A percentile compares a stretch with the other conserved stretches of the same genome.
These are phyloP conservation scores for Eumerus sabulonum DNA, from an alignment of 2,888 invertebrate genomes.

Conservation along the genomic window DNA sequence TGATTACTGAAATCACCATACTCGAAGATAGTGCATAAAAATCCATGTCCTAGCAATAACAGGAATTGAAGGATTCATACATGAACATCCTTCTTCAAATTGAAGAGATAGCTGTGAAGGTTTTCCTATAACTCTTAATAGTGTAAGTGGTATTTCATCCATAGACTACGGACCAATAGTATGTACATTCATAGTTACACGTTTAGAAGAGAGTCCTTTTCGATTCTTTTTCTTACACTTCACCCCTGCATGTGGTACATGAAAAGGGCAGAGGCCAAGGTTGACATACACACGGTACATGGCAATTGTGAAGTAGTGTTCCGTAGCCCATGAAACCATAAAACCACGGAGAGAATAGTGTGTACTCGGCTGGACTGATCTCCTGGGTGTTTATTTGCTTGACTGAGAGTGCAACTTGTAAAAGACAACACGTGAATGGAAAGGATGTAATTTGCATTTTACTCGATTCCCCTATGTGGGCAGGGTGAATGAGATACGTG, in stretches of 20 bases:
- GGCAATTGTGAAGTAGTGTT: conserved; percentile 22
- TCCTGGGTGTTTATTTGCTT: conserved; percentile 41
- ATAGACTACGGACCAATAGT: no score
- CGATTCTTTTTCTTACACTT: background rate
- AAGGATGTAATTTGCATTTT: conserved; percentile 53
- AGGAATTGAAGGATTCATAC: conserved; percentile 4
- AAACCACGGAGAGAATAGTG: background rate
- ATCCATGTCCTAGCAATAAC: conserved; percentile 36
- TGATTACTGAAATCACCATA: conserved; percentile 43
- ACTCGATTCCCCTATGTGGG: background rate
- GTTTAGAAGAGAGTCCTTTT: conserved; percentile 7
- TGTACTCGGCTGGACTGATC: conserved; percentile 27
- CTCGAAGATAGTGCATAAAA: conserved; percentile 5
- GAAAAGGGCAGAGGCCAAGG: conserved; percentile 10
- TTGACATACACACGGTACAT: conserved; percentile 23
- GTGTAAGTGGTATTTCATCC: conserved; percentile 46
- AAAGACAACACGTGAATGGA: background rate
- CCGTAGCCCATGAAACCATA: conserved; percentile 37
- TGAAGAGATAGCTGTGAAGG: conserved; percentile 3
- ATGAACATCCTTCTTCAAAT: background rate
- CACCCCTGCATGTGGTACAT: background rate
- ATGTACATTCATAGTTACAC: background rate
- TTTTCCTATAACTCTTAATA: conserved; percentile 62
- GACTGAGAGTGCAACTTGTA: conserved; percentile 29
- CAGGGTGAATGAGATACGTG: no score